Base-by-base conservation (phyloP, 2,888 invertebrate species). In the Embidobia sp. region DNA sequence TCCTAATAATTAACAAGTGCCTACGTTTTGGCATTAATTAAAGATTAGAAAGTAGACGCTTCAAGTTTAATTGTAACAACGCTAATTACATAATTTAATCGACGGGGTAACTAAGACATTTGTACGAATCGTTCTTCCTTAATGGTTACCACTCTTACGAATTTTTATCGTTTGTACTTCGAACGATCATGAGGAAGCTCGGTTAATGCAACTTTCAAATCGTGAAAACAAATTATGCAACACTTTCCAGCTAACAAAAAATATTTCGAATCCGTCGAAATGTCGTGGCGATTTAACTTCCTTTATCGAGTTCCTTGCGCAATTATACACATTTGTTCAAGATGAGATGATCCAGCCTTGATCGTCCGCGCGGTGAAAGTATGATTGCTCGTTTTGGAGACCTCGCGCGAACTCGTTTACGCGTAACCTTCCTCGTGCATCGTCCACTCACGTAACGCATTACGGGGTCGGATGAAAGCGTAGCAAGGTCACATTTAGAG, bases 361-460 rank as follows among this genome's bases (percentile, higher is more conserved):
- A 70, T 63, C 49, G 37, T 64, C 53, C 6, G 11, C 8, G 19
- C 51, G 40, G 76, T 76, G 77, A 78, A 77, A 78, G 77, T 61
- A 53, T 61, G 51, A 55, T 66, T 48, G 55, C 64, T 55, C 77
- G 81, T 79, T 82, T 82, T 64, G 77, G 79, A 79, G 78, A 66
- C 77, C 80, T 79, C 79, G 77, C 46, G 80, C 80, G 79, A 79
- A 86, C 86, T 86, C 85, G 85, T 85, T 86, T 80, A 75, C 80
- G 79, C 83, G 82, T 83, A 86, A 85, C 86, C 87, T 87, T 86
- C 84, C 80, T 78, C 79, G 79, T 63, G 72, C 77, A 76, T 76
- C 79, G 77, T 46, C 55, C 57, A 59, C 72, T 80, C 80, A 73
- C 81, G 83, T 84, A 85, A 83, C 82, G 80, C 80, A 66, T 74